These are phyloP conservation scores for Anadara kagoshimensis DNA, from an alignment of 1,140 invertebrate species.

Conservation along the genomic window DNA sequence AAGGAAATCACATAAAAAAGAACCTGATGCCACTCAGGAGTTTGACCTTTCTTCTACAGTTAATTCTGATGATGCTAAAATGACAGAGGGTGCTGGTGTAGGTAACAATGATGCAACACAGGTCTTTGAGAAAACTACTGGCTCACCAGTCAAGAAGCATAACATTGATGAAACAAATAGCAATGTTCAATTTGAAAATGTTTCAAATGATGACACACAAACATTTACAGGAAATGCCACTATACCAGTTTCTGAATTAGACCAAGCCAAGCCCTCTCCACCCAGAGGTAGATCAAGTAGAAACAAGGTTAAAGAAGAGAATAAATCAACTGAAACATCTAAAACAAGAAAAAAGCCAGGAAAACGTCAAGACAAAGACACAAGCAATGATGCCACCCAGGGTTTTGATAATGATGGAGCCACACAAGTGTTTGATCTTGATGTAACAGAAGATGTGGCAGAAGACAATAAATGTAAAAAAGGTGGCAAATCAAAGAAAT, in stretches of 20 bases:
- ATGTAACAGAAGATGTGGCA: not conserved
- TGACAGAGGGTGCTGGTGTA: slow-evolving; percentile 16
- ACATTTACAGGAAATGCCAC: too few relatives aligned
- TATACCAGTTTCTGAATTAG: too few relatives aligned
- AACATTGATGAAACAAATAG: not conserved
- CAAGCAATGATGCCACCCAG: slow-evolving; percentile 27
- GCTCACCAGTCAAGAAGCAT: not conserved
- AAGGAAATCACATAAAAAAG: too few relatives aligned
- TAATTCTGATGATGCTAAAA: not conserved
- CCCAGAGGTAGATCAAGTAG: too few relatives aligned
- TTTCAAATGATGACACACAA: too few relatives aligned
- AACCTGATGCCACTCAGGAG: too few relatives aligned
- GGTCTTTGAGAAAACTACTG: slow-evolving; percentile 26
- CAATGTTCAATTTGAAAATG: too few relatives aligned
- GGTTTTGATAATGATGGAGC: slow-evolving; percentile 10
- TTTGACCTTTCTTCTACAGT: not conserved
- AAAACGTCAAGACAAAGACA: not conserved
- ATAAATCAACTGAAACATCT: too few relatives aligned
- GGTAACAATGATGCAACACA: slow-evolving; percentile 30
- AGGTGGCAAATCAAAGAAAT: not conserved
- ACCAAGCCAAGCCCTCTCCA: too few relatives aligned
- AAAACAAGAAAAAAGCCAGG: not conserved
- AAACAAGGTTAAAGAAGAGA: too few relatives aligned
- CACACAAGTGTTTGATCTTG: slow-evolving; percentile 27
- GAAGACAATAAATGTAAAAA: not conserved